Evolutionary conservation across 30 jellyfish, hydroid and myxozoan species (phyloP).

Genomic region (Sanderia malayensis): DNA sequence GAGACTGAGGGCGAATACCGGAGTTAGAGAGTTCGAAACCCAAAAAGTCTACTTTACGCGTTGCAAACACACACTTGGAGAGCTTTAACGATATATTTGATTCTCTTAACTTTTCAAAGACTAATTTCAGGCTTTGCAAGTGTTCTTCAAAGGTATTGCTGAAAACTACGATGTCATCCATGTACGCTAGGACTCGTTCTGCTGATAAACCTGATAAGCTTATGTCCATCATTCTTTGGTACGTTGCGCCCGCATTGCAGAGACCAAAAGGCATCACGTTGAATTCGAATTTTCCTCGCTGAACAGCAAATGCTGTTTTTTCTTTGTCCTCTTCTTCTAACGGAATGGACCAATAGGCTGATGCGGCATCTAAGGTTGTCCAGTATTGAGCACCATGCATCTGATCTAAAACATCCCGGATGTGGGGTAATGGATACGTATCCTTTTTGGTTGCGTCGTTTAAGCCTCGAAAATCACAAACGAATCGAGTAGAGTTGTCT

Average conservation of each 20-base stretch:
- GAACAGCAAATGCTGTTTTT: slow-evolving; percentile 45
- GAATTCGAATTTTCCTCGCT: slow-evolving; percentile 28
- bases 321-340: slow-evolving; percentile 40
- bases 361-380: slow-evolving; percentile 47
- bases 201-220: slow-evolving; percentile 35
- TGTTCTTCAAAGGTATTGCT: slow-evolving; percentile 30
- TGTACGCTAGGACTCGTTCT: slow-evolving; percentile 24
- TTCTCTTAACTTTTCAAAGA: slow-evolving; percentile 7
- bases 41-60: neutral
- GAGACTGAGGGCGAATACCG: neutral
- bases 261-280: slow-evolving; percentile 4
- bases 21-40: neutral
- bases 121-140: slow-evolving; percentile 18
- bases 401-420: slow-evolving; percentile 24
- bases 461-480: slow-evolving; percentile 42
- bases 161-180: slow-evolving; percentile 35
- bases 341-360: slow-evolving; percentile 63
- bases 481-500: slow-evolving; percentile 26
- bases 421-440: slow-evolving; percentile 34
- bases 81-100: slow-evolving; percentile 27
- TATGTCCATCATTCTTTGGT: slow-evolving; percentile 27
- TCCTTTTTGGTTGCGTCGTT: slow-evolving; percentile 35
- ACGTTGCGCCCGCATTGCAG: slow-evolving; percentile 25
- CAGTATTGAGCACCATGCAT: slow-evolving; percentile 30
- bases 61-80: slow-evolving; percentile 34